A percentile compares a stretch with the other conserved stretches of the same genome.
Conservation (phyloP, 2,888 invertebrate genomes). For the Cerastis leucographa region DNA sequence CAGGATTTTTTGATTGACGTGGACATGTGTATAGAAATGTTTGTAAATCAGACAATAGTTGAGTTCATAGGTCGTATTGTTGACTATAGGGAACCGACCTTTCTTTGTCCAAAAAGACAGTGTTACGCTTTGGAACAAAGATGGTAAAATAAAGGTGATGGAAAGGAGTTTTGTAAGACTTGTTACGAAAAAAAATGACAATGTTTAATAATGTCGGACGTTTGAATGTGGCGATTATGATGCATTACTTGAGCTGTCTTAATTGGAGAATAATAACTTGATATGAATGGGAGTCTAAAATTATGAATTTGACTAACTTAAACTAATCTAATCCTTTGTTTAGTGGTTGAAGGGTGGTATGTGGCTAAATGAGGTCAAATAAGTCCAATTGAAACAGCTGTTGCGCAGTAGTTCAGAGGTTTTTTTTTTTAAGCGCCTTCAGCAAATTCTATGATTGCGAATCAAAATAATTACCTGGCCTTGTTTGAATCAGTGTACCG, state of each 20-base stretch:
- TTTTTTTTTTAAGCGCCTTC: too few relatives aligned
- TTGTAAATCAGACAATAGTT: conserved; percentile 69
- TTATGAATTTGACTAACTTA: conserved; percentile 35
- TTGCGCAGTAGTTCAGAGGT: not conserved
- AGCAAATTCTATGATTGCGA: not conserved
- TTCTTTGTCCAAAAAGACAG: conserved; percentile 61
- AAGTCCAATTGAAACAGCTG: not conserved
- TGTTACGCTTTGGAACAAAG: conserved; percentile 78
- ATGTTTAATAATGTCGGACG: conserved; percentile 45
- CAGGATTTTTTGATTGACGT: conserved; percentile 77
- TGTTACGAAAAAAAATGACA: conserved; percentile 49
- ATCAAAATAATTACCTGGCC: not conserved
- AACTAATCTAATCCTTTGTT: conserved; percentile 42
- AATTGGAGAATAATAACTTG: conserved; percentile 37
- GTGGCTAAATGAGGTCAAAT: not conserved
- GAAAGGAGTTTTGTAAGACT: conserved; percentile 52
- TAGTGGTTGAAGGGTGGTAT: conserved; percentile 4
- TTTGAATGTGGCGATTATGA: conserved; percentile 51
- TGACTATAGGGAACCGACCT: conserved; percentile 40
- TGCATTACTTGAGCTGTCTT: conserved; percentile 34
- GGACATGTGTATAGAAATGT: conserved; percentile 68
- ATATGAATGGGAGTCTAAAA: conserved; percentile 17
- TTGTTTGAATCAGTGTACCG: not conserved
- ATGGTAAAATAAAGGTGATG: conserved; percentile 60
- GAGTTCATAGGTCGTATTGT: conserved; percentile 78